phyloP scores from a whole-genome alignment of 2,113 vertebrate genomes.

The Zosterops borbonicus region DNA sequence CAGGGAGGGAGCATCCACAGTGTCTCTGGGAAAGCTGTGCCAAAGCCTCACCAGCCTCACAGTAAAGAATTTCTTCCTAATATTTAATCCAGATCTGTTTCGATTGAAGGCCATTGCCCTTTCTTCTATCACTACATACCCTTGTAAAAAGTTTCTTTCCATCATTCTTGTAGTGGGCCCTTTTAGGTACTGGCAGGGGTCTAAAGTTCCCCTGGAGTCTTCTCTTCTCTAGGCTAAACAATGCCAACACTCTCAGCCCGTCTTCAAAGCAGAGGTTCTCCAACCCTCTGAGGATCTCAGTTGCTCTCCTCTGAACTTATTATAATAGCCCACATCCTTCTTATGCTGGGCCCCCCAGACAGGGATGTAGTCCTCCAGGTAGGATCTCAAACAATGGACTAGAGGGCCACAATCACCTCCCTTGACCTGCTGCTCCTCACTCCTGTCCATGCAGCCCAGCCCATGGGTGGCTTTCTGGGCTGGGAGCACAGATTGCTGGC shows the following conservation, averaged over 20 bases:
- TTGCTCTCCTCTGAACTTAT: background rate
- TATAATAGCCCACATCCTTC: background rate
- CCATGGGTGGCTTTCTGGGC: background rate
- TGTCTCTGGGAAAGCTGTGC: background rate
- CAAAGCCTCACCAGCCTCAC: background rate
- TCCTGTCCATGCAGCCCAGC: background rate
- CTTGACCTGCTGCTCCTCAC: background rate
- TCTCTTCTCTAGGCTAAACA: background rate
- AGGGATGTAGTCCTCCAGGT: accelerated
- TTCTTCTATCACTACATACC: background rate
- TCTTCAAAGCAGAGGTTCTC: background rate
- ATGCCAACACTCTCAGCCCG: background rate
- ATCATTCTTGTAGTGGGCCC: background rate
- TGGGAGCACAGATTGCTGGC: background rate
- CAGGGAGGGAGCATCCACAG: background rate
- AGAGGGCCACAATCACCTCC: background rate
- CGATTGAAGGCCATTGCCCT: background rate
- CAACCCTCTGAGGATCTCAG: background rate
- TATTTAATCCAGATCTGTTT: background rate
- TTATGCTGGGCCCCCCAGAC: background rate
- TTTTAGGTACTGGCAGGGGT: background rate
- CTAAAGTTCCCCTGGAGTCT: background rate
- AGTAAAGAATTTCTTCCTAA: background rate
- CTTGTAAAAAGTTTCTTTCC: background rate
- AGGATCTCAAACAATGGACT: background rate